Conservation (phyloP, 2,113 vertebrate species). For the Caranx melampygus region DNA sequence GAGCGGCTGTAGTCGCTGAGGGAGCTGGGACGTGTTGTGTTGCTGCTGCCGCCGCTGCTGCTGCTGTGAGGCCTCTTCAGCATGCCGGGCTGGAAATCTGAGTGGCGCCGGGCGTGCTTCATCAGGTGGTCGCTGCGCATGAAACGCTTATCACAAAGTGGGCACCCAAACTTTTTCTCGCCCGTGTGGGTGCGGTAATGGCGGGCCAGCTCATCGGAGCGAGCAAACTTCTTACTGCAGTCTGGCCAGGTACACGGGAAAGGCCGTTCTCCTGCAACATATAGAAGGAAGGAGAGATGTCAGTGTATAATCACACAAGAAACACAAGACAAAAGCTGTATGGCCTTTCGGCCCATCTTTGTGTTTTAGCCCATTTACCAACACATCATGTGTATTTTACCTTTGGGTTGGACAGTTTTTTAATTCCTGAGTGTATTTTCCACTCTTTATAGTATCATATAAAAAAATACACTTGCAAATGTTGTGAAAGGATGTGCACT, state of each 20-base stretch:
- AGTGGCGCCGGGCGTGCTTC: conserved; percentile 95
- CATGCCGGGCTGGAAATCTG: conserved; percentile 95
- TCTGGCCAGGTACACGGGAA: conserved; percentile 97
- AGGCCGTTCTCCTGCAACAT: conserved; percentile 90
- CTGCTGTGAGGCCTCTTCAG: conserved; percentile 88
- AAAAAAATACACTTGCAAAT: neutral
- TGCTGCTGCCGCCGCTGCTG: conserved; percentile 59
- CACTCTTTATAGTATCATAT: neutral
- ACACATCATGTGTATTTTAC: neutral
- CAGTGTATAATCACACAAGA: neutral
- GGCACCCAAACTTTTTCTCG: conserved; percentile 97
- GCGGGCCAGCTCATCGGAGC: conserved; percentile 96
- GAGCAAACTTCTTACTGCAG: conserved; percentile 98
- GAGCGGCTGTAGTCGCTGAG: conserved; percentile 98
- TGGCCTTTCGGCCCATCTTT: neutral
- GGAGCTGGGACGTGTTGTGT: conserved; percentile 87
- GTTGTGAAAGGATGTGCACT: neutral
- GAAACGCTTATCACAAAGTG: conserved; percentile 97
- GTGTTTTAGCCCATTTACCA: neutral
- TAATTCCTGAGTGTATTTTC: neutral
- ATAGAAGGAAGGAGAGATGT: conserved; percentile 9
- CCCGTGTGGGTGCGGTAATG: conserved; percentile 99
- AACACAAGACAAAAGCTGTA: neutral
- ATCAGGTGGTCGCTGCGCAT: conserved; percentile 99
- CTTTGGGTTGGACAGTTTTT: no score